A percentile compares a stretch with the other conserved stretches of the same genome.
These are phyloP conservation scores for Heliothis subflexa DNA, from an alignment of 1,140 invertebrate genomes.

Conservation along the genomic window DNA sequence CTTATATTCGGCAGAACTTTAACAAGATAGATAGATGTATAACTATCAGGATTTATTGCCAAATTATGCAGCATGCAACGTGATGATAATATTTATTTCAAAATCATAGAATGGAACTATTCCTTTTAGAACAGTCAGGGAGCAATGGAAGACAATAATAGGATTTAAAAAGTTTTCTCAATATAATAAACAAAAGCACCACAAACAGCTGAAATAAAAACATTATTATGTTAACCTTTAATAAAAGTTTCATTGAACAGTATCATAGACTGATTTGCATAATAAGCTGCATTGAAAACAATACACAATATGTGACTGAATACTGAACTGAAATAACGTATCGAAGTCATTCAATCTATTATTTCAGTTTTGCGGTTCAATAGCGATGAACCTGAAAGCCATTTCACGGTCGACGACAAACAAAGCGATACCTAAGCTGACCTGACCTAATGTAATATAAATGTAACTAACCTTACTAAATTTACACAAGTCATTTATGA, in stretches of 20 bases:
- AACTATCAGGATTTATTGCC: not conserved
- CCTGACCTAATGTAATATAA: slow-evolving; percentile 26
- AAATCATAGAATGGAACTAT: no score
- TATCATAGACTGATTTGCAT: no score
- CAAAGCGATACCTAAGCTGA: slow-evolving; percentile 11
- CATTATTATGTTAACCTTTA: no score
- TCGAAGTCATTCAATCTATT: slow-evolving; percentile 10
- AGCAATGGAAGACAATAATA: no score
- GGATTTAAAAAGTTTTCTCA: no score
- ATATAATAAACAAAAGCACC: no score
- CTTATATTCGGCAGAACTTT: not conserved
- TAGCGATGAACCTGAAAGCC: slow-evolving; percentile 6
- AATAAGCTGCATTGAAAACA: not conserved
- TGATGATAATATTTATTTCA: not conserved
- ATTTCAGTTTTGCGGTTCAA: not conserved
- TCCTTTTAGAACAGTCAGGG: no score
- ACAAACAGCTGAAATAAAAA: no score
- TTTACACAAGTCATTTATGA: slow-evolving; percentile 33
- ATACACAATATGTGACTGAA: not conserved
- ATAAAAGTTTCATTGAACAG: no score
- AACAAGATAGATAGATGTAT: not conserved
- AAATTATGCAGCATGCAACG: no score
- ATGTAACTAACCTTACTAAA: slow-evolving; percentile 29
- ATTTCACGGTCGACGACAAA: slow-evolving; percentile 38
- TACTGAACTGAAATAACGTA: not conserved